Percentiles rank a stretch among this genome's conserved stretches.
Conservation (phyloP, 2,113 vertebrate genomes). For the Eublepharis macularius region DNA sequence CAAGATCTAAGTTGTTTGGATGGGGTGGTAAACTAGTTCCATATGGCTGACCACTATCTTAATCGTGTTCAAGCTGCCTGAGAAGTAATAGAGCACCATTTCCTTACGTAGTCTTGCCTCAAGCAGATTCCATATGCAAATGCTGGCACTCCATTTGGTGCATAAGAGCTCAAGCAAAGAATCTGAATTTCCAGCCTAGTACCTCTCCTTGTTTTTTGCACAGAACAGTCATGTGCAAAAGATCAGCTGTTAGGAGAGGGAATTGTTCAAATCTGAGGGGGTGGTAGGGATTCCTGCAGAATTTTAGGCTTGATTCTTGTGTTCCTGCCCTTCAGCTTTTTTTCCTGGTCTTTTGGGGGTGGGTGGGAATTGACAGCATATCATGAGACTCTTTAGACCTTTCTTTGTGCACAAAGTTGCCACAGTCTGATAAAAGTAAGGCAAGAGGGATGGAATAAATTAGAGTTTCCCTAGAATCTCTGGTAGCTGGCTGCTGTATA, state of each 20-base stretch:
- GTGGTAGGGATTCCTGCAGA: not conserved
- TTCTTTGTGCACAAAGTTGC: not conserved
- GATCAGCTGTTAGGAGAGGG: too few relatives aligned
- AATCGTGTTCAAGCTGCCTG: not conserved
- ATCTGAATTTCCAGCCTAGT: slow-evolving; percentile 4
- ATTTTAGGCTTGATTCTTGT: not conserved
- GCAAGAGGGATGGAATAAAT: not conserved
- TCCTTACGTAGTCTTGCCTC: not conserved
- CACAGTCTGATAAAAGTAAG: not conserved
- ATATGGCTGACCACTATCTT: not conserved
- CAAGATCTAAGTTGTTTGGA: not conserved
- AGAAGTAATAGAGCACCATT: not conserved
- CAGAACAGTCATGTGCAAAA: not conserved
- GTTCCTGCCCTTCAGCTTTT: not conserved
- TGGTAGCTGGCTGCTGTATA: not conserved
- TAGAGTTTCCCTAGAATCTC: not conserved
- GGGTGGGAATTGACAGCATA: not conserved
- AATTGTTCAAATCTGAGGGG: not conserved
- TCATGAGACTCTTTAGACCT: not conserved
- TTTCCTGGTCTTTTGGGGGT: not conserved
- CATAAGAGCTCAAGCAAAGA: not conserved
- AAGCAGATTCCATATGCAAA: not conserved
- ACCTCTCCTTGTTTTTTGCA: not conserved
- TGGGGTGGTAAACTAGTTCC: not conserved
- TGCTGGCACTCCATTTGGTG: not conserved